phyloP scores from a whole-genome alignment of 2,797 vertebrate genomes.

The Microctenopoma lineatum region DNA sequence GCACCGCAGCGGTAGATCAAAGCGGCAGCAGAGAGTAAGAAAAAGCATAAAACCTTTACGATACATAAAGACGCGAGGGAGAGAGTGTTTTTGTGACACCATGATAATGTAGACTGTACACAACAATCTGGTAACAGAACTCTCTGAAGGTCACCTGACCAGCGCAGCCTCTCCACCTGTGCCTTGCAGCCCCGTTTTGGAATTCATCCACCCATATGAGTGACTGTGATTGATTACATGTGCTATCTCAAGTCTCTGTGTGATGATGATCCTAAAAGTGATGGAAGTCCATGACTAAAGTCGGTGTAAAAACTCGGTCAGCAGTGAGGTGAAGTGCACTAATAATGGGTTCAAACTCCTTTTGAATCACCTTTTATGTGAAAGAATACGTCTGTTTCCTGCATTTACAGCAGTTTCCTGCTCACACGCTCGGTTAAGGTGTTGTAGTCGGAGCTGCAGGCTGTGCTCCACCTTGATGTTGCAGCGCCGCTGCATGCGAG shows the following conservation, averaged over 20 bases:
- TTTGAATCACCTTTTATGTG: slow-evolving; percentile 26
- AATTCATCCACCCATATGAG: background rate
- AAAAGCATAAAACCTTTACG: background rate
- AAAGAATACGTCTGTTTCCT: background rate
- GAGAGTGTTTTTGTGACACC: too few relatives aligned
- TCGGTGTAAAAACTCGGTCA: slow-evolving; percentile 4
- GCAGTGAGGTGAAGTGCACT: background rate
- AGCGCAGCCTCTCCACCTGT: background rate
- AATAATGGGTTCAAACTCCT: background rate
- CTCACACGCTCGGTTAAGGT: background rate
- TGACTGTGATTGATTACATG: background rate
- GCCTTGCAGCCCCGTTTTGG: background rate
- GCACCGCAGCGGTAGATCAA: slow-evolving; percentile 8
- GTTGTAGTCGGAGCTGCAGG: slow-evolving; percentile 28
- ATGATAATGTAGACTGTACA: too few relatives aligned
- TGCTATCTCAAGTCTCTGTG: background rate
- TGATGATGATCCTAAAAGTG: background rate
- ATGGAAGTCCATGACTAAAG: slow-evolving; percentile 12
- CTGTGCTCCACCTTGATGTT: slow-evolving; percentile 16
- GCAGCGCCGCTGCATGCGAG: slow-evolving; percentile 25
- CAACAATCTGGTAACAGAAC: too few relatives aligned
- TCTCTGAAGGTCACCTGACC: background rate
- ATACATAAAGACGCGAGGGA: too few relatives aligned
- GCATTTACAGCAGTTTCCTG: background rate
- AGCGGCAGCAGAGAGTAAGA: slow-evolving; percentile 8